These are phyloP conservation scores for Exephanes ischioxanthus DNA, from an alignment of 2,888 invertebrate species.

Conservation along the genomic window DNA sequence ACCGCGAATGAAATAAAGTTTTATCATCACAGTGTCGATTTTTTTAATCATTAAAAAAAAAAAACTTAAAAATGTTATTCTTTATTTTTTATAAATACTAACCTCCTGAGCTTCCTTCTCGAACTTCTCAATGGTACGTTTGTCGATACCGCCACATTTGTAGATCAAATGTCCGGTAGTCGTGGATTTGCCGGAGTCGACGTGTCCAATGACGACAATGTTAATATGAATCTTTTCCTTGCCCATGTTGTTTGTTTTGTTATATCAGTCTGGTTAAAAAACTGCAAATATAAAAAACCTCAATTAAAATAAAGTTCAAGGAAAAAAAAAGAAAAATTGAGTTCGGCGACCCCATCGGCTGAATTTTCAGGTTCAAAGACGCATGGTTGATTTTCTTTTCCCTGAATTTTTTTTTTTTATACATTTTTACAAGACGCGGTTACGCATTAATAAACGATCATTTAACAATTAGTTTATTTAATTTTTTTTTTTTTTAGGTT, in stretches of 20 bases:
- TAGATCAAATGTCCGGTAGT: slow-evolving; percentile 99
- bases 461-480: not conserved
- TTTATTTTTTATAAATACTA: slow-evolving; percentile 59
- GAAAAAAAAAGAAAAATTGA: slow-evolving; percentile 24
- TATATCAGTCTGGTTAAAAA: slow-evolving; percentile 72
- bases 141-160: slow-evolving; percentile 99
- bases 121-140: slow-evolving; percentile 99
- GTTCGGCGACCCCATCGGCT: slow-evolving; percentile 13
- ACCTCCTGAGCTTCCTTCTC: slow-evolving; percentile 99
- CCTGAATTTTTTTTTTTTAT: not conserved
- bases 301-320: slow-evolving; percentile 3
- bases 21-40: slow-evolving; percentile 64
- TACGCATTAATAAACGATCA: not conserved
- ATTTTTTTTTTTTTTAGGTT: not conserved
- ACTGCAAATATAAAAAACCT: slow-evolving; percentile 56
- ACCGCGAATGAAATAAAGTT: slow-evolving; percentile 74
- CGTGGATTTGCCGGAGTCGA: slow-evolving; percentile 99
- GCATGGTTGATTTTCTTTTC: not conserved
- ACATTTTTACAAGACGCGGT: not conserved
- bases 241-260: slow-evolving; percentile 90
- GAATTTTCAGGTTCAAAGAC: slow-evolving; percentile 46
- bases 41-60: not conserved
- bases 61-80: not conserved
- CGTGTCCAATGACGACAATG: slow-evolving; percentile 99
- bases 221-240: slow-evolving; percentile 99